Evolutionary conservation across 2,113 vertebrate genomes (phyloP), one percentile per base, ranked within the genome.

Genomic region (Boulengeromyrus knoepffleri): DNA sequence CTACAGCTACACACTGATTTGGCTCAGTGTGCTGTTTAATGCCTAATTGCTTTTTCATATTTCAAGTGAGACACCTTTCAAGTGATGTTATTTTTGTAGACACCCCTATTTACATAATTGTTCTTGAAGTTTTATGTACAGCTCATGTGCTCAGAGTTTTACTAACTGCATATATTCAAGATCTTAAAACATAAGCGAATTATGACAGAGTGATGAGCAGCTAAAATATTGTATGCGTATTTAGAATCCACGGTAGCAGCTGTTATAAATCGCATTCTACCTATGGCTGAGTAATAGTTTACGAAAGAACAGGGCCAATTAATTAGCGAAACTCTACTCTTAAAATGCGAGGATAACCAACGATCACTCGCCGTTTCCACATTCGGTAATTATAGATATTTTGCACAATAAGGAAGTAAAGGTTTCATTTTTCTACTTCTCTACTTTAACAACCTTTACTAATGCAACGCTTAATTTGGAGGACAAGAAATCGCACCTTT

Each of bases 401-500:
- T 52, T 86, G 84, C 13, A 47, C 47, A 87, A 15, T n/a, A 36
- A 52, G 5, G 46, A 70, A 77, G 58, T 80, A 50, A 87, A 90
- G 56, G 21, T n/a, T 90, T 52, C 6, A 53, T 58, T 56, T 31
- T 17, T 58, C 74, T 27, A 46, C 87, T 88, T 83, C 86, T 62
- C 53, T 52, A 21, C 85, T 36, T 87, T 27, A 83, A 56, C 85
- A 52, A 50, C 27, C 85, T 62, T 85, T 77, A 19, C 36, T 53
- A 66, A 87, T 27, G 85, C 62, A 90, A 42, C 58, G 42, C 89
- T 58, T 90, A 39, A 52, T 27, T 53, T 50, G 3, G 27, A 42
- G 47, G 27, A 84, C 31, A 74, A 88, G 27, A 12, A 85, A 53
- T 53, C 58, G 86, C 80, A 90, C 89, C 89, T 90, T 86, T 91